phyloP scores from a whole-genome alignment of 64 coral and sea anemone species.

The Montipora efflorescens region DNA sequence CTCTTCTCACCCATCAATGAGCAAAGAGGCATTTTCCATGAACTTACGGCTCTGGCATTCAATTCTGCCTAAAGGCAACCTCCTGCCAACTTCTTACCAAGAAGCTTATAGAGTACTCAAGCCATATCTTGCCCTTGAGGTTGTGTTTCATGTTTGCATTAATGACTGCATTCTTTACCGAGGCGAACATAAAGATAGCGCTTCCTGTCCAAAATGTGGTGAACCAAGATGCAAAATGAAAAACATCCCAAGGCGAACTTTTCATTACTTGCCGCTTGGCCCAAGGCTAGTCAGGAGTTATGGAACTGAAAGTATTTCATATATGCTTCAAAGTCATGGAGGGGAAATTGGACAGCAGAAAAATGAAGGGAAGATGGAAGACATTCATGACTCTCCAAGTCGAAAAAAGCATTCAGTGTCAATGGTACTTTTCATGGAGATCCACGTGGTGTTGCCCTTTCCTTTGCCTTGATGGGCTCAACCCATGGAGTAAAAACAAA shows the following conservation, averaged over 20 bases:
- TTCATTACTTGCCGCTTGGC: constrained; percentile 62
- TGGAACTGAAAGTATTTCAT: constrained; percentile 34
- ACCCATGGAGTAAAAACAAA: constrained; percentile 79
- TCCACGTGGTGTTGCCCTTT: constrained; percentile 12
- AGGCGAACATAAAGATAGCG: constrained; percentile 26
- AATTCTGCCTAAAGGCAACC: constrained; percentile 43
- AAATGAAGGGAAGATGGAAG: background rate
- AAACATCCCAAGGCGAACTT: constrained; percentile 45
- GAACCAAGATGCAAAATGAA: constrained; percentile 8
- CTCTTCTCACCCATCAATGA: constrained; percentile 51
- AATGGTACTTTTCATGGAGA: constrained; percentile 5
- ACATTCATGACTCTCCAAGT: constrained; percentile 60
- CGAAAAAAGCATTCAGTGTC: constrained; percentile 31
- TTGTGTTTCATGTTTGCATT: constrained; percentile 57
- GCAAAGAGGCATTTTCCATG: constrained; percentile 53
- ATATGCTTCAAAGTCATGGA: constrained; percentile 14
- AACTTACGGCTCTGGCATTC: constrained; percentile 46
- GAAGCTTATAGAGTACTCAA: constrained; percentile 52
- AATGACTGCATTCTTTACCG: constrained; percentile 72
- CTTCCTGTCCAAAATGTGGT: constrained; percentile 28
- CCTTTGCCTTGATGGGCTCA: constrained; percentile 68
- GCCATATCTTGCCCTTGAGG: constrained; percentile 51
- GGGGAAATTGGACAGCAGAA: background rate
- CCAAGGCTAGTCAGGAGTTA: constrained; percentile 48
- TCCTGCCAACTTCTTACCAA: constrained; percentile 51